phyloP scores from a whole-genome alignment of 53 echinoderm and acorn worm genomes.

The Hippasteria phrygiana region DNA sequence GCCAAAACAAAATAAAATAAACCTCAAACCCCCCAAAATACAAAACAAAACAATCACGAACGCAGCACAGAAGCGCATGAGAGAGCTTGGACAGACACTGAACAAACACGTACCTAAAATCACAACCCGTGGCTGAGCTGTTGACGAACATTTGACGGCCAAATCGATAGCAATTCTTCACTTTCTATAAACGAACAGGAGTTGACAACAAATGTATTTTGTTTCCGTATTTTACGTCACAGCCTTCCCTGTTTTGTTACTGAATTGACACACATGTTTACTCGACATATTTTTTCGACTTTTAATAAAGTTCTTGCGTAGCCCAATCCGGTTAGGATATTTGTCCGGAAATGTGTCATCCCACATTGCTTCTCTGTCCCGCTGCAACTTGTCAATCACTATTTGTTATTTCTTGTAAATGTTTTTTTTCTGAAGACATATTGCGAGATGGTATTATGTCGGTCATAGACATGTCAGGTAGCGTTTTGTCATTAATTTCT shows the following conservation, averaged over 20 bases:
- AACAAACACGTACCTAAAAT: no score
- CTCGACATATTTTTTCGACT: neutral
- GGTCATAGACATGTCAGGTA: no score
- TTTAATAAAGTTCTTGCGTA: neutral
- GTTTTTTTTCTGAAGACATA: neutral
- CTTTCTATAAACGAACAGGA: neutral
- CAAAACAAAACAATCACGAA: no score
- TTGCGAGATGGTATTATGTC: neutral
- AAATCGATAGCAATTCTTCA: neutral
- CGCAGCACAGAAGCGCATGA: no score
- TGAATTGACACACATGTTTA: neutral
- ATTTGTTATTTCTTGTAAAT: neutral
- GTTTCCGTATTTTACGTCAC: neutral
- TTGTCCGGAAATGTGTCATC: neutral
- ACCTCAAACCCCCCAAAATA: no score
- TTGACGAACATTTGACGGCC: no score
- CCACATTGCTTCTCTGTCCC: conserved; percentile 1
- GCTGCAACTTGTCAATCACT: neutral
- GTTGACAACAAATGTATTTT: neutral
- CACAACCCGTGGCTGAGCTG: no score
- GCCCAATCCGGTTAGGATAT: neutral
- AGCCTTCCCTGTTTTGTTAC: neutral
- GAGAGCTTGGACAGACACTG: no score
- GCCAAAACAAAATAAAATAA: no score
- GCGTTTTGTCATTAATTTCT: no score